Base-by-base conservation (phyloP, 2,797 vertebrate species). In the Gobionotothen gibberifrons region DNA sequence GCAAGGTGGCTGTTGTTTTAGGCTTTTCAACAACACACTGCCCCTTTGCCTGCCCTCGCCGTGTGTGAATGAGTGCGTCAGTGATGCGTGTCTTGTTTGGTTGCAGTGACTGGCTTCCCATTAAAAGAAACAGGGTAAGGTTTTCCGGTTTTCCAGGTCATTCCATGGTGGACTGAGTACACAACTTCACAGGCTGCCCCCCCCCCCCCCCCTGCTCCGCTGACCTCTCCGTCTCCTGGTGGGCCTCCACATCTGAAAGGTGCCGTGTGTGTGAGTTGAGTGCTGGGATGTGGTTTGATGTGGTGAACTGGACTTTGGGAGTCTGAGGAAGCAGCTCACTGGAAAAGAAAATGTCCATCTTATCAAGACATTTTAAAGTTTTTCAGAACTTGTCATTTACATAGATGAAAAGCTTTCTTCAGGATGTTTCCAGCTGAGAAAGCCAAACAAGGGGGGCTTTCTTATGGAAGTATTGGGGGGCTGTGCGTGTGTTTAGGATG, bases 211-310 rank as follows among this genome's bases (percentile, higher is more conserved):
- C 60, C 52, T 21, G 40, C 40, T 62, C 73, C 39, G 56, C 69
- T 69, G 76, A 82, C 76, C 74, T 71, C 69, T 46, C 46, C 2
- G 1, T 67, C 40, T 69, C 72, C 82, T 58, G 64, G 29, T 4
- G 13, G 76, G 67, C 74, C 80, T 79, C 70, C 51, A 1, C 0
- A 29, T 69, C 62, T 85, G 72, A 85, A 73, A 84, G 78, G 62
- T 79, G 59, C 26, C 3, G 9, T 12, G 77, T 11, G 77, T 79
- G 70, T 77, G 40, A 60, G 22, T 16, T 39, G 56, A 64, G 69
- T 1, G 61, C 69, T 47, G 13, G 63, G 59, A 49, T 63, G 69
- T 55, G 80, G 69, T 81, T 73, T 66, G 57, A 82, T 76, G 74
- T 63, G 59, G 76, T 79, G 59, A 82, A 53, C 53, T 26, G 74